phyloP scores from a whole-genome alignment of 1,140 invertebrate genomes.

The Lucilia cuprina region DNA sequence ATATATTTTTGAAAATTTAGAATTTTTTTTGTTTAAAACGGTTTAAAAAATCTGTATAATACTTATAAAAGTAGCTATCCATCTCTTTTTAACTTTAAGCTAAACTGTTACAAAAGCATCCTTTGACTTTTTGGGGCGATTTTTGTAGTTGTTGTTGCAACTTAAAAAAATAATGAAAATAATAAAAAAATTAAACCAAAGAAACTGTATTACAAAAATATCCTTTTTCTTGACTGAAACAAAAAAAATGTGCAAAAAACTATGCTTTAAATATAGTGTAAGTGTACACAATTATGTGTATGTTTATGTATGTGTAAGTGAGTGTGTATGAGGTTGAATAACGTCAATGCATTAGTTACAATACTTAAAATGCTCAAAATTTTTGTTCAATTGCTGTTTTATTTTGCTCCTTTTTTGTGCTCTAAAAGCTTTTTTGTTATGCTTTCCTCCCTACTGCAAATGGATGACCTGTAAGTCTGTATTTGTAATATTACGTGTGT shows the following conservation, averaged over 20 bases:
- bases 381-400: no score
- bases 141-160: no score
- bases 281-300: background rate
- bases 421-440: background rate
- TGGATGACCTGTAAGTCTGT: no score
- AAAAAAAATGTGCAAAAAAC: no score
- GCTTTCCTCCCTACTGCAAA: background rate
- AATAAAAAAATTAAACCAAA: no score
- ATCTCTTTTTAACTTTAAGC: conserved; percentile 8
- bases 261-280: no score
- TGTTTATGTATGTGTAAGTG: background rate
- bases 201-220: background rate
- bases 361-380: background rate
- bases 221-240: background rate
- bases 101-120: no score
- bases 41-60: background rate
- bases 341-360: background rate
- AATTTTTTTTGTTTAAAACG: background rate
- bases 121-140: no score
- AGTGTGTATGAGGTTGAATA: background rate
- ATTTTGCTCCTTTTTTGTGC: background rate
- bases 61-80: background rate
- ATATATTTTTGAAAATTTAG: no score
- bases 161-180: no score
- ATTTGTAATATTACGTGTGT: background rate